Percentiles rank a stretch among this genome's conserved stretches.
phyloP scores from a whole-genome alignment of 2,888 invertebrate species.

The Leptinotarsa rubiginosa region DNA sequence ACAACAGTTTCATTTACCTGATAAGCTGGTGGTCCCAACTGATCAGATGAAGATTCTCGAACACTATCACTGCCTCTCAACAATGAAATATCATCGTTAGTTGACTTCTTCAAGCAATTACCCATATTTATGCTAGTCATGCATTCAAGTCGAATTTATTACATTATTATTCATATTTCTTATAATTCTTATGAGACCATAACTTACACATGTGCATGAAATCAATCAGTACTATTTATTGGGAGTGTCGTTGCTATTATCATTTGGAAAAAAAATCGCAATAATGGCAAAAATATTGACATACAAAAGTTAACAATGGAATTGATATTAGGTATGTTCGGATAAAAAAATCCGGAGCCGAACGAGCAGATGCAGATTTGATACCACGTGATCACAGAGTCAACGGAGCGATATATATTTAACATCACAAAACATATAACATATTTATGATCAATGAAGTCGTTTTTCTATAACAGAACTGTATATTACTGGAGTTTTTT shows the following conservation, averaged over 20 bases:
- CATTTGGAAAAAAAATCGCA: constrained; percentile 42
- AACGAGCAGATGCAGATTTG: no score
- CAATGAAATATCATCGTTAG: constrained; percentile 74
- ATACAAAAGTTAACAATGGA: constrained; percentile 50
- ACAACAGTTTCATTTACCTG: constrained; percentile 63
- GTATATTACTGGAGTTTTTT: no score
- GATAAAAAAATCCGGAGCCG: no score
- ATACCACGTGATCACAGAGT: no score
- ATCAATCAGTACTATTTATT: constrained; percentile 38
- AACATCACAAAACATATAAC: no score
- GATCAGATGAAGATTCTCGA: constrained; percentile 71
- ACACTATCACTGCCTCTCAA: constrained; percentile 72
- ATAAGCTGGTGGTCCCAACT: constrained; percentile 71
- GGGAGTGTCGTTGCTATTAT: constrained; percentile 37
- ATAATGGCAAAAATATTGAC: constrained; percentile 48
- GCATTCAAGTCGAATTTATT: constrained; percentile 57
- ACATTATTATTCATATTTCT: constrained; percentile 42
- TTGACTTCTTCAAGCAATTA: constrained; percentile 77
- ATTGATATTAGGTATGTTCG: background rate
- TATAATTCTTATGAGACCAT: constrained; percentile 48
- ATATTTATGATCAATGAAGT: no score
- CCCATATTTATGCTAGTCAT: constrained; percentile 70
- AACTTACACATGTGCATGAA: constrained; percentile 45
- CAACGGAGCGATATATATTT: no score
- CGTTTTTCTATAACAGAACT: no score